These are phyloP conservation scores for Nephrotoma guestfalica DNA, from an alignment of 2,888 invertebrate species.

Conservation along the genomic window DNA sequence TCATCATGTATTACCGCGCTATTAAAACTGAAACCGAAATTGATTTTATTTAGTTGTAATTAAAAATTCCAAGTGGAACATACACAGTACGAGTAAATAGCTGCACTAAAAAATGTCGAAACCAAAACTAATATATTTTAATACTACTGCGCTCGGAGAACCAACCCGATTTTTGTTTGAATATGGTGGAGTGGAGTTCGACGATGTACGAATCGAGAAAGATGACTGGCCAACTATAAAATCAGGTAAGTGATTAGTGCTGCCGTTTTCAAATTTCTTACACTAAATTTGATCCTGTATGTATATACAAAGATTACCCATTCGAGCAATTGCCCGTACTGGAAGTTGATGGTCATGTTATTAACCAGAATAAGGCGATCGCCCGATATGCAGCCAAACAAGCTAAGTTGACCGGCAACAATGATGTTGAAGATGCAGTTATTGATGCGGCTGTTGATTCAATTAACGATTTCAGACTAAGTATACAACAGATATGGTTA, in stretches of 20 bases:
- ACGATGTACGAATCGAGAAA: constrained; percentile 33
- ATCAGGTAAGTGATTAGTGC: constrained; percentile 22
- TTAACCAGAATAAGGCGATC: constrained; percentile 36
- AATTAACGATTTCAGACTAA: constrained; percentile 35
- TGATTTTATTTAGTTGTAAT: too few relatives aligned
- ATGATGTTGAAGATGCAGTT: constrained; percentile 36
- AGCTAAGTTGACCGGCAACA: constrained; percentile 32
- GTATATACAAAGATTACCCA: constrained; percentile 9
- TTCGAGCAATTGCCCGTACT: constrained; percentile 9
- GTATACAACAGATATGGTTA: constrained; percentile 17
- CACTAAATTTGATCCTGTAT: not conserved
- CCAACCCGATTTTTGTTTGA: constrained; percentile 19
- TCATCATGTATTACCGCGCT: too few relatives aligned
- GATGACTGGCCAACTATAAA: constrained; percentile 32
- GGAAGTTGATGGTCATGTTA: constrained; percentile 35
- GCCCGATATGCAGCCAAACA: constrained; percentile 37
- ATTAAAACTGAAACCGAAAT: too few relatives aligned
- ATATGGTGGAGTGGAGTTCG: constrained; percentile 37
- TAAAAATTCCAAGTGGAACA: not conserved
- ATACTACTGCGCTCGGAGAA: constrained; percentile 37
- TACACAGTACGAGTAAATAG: too few relatives aligned
- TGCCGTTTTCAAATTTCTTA: not conserved
- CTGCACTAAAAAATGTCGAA: not conserved
- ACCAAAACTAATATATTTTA: constrained; percentile 36
- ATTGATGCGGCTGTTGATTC: constrained; percentile 38